A percentile compares a stretch with the other conserved stretches of the same genome.
phyloP scores from a whole-genome alignment of 2,888 invertebrate genomes.

The Eumacrocentrus americanus region DNA sequence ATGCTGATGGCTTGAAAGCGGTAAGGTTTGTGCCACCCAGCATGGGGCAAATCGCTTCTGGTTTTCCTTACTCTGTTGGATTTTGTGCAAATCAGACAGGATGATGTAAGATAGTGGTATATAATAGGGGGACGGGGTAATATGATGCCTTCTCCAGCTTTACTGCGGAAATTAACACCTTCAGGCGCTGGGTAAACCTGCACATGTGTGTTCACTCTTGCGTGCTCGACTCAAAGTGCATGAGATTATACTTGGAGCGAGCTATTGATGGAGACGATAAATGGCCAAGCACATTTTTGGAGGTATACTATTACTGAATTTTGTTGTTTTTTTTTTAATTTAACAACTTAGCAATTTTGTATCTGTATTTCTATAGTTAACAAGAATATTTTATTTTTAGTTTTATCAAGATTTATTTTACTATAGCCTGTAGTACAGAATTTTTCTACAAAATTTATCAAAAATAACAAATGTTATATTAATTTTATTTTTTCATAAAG shows the following conservation, averaged over 20 bases:
- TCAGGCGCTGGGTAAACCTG: background rate
- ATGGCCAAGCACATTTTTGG: background rate
- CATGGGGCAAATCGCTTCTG: constrained; percentile 12
- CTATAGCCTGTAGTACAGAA: no score
- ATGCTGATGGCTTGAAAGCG: background rate
- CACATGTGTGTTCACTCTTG: background rate
- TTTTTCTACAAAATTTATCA: no score
- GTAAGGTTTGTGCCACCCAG: background rate
- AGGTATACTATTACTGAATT: no score
- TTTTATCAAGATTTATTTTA: no score
- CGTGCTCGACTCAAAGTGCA: background rate
- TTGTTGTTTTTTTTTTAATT: no score
- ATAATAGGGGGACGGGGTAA: background rate
- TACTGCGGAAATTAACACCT: background rate
- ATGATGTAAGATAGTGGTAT: constrained; percentile 6
- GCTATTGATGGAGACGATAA: background rate
- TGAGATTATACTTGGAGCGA: background rate
- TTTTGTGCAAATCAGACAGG: background rate
- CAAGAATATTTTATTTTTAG: no score
- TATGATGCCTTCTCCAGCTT: background rate
- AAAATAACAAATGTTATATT: background rate
- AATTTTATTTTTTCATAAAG: no score
- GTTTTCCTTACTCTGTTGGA: background rate
- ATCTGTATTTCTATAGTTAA: no score
- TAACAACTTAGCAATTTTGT: no score